Conservation (phyloP, 2,113 vertebrate species). For the Mormyrus lacerda region DNA sequence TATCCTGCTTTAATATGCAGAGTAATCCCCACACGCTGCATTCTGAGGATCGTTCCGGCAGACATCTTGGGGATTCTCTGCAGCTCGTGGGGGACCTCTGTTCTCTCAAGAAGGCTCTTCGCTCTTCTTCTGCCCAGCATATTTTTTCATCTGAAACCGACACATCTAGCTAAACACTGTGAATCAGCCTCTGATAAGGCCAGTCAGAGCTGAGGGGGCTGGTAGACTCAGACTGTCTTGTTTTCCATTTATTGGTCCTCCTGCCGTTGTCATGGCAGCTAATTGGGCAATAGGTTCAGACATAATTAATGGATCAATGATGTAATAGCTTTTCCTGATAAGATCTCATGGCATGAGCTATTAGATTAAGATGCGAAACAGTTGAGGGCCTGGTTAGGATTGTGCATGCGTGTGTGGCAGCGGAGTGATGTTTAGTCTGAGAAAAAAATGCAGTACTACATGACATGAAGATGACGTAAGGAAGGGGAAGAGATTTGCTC, state of each 20-base stretch:
- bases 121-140: not conserved
- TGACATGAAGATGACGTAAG: not conserved
- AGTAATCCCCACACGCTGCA: not conserved
- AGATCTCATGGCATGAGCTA: not conserved
- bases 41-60: not conserved
- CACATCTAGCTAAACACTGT: not conserved
- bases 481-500: not conserved
- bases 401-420: not conserved
- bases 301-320: slow-evolving; percentile 40
- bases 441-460: not conserved
- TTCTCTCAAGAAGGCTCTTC: not conserved
- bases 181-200: not conserved
- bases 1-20: not conserved
- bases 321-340: not conserved
- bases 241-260: slow-evolving; percentile 45
- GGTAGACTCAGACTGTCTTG: not conserved
- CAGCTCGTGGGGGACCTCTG: not conserved
- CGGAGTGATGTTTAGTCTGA: not conserved
- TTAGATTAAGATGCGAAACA: not conserved
- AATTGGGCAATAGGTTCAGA: slow-evolving; percentile 37
- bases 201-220: not conserved
- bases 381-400: not conserved
- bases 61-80: not conserved
- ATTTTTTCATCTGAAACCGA: not conserved
- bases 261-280: slow-evolving; percentile 21